Evolutionary conservation across 1,140 invertebrate genomes (phyloP).

Genomic region (Magallana gigas): DNA sequence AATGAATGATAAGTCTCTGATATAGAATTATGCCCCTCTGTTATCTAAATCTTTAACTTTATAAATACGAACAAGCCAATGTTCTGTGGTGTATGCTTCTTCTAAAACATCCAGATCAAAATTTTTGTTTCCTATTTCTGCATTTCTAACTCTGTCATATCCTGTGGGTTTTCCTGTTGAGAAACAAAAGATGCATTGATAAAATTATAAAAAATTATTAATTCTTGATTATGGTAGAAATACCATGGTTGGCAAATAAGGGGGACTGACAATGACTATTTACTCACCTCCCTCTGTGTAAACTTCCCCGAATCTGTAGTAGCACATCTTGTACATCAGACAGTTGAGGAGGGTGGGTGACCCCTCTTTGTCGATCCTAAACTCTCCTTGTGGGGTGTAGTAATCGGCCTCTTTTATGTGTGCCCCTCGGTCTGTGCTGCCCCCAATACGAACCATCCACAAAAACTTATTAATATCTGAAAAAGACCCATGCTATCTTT

Average conservation of each 20-base stretch:
- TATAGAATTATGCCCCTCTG: slow-evolving; percentile 65
- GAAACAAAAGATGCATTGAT: not conserved
- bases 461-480: slow-evolving; percentile 98
- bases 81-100: slow-evolving; percentile 99
- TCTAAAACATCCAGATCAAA: slow-evolving; percentile 97
- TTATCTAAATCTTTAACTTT: slow-evolving; percentile 85
- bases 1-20: too few relatives aligned
- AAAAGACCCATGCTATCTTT: slow-evolving; percentile 48
- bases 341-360: slow-evolving; percentile 97
- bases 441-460: slow-evolving; percentile 99
- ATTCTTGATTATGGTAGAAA: too few relatives aligned
- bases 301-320: slow-evolving; percentile 97
- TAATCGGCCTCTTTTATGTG: slow-evolving; percentile 98
- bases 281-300: slow-evolving; percentile 94
- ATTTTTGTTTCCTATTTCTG: slow-evolving; percentile 98
- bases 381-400: slow-evolving; percentile 95
- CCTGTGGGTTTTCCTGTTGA: slow-evolving; percentile 88
- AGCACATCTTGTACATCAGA: slow-evolving; percentile 99
- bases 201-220: too few relatives aligned
- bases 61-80: slow-evolving; percentile 99
- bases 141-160: slow-evolving; percentile 96
- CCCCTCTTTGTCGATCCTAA: slow-evolving; percentile 95
- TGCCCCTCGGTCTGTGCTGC: slow-evolving; percentile 94
- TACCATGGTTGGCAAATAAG: too few relatives aligned
- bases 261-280: too few relatives aligned